Conservation (phyloP, 2,797 vertebrate species). For the Tinamus major region DNA sequence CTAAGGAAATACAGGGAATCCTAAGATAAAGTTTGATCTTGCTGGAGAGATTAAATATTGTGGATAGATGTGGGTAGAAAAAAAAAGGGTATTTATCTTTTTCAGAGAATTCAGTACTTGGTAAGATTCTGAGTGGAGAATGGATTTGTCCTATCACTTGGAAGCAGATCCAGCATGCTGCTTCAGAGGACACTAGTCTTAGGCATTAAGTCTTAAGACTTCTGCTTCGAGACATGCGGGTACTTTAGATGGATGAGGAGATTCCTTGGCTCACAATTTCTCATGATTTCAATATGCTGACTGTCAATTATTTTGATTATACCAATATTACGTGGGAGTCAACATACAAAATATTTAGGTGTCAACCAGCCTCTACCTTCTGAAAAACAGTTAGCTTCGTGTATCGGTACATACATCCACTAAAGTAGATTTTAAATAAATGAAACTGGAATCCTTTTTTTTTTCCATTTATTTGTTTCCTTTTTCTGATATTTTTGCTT, state of each 20-base stretch:
- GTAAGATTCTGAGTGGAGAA: neutral
- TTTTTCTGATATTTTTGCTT: neutral
- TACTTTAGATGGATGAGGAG: neutral
- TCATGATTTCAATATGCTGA: neutral
- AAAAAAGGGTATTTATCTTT: neutral
- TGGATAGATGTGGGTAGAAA: neutral
- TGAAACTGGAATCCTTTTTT: neutral
- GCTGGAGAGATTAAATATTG: neutral
- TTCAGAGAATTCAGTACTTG: neutral
- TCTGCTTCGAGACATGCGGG: neutral
- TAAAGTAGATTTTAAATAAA: neutral
- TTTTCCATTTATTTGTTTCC: neutral
- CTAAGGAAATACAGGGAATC: neutral
- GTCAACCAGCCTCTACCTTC: neutral
- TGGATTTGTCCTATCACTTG: neutral
- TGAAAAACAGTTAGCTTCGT: neutral
- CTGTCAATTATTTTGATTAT: neutral
- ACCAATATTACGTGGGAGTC: neutral
- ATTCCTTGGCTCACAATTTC: neutral
- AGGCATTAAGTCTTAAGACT: neutral
- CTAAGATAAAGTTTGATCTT: neutral
- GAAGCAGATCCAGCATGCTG: neutral
- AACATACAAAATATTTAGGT: neutral
- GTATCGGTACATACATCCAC: neutral
- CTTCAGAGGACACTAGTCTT: neutral